Evolutionary conservation across 2,888 invertebrate genomes (phyloP), one percentile per base, ranked within the genome.

Genomic region (Blastobasis lacticolella): DNA sequence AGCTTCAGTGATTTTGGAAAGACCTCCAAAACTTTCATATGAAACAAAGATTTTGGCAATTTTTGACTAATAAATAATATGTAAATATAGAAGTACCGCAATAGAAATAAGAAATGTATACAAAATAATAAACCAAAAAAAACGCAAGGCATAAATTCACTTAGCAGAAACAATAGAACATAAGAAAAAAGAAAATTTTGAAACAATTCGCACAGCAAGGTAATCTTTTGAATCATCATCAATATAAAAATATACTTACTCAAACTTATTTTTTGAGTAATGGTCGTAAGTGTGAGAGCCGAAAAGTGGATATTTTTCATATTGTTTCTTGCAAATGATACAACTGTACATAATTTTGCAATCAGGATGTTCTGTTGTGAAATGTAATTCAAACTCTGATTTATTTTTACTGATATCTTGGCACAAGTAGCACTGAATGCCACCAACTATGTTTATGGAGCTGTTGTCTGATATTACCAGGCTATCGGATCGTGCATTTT

Each of bases 261-360:
- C 72, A 57, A 74, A 86, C 69, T 69, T 75, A 52, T 73, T 72
- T 66, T 73, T 83, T 50, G 71, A 55, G 46, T 71, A 45, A 23
- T 91, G 91, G 51, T 89, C 72, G 62, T 91, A 89, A 70, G 90
- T 90, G 65, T 91, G 91, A 45, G 86, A 76, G 10, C 87, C 78
- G 61, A 91, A 90, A 38, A 81, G 71, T 1, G 80, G 72, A 67
- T 91, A 91, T 59, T 90, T 90, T 23, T 87, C 83, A 62, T 82
- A 88, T 52, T 85, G 78, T 60, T 90, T 90, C 52, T 84, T 81
- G 63, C 91, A 91, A 59, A 89, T 86, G 48, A 89, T 88, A 66
- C 91, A 91, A 4, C 89, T 83, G 69, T 91, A 91, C 4, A 89
- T 72, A 10, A 83, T 65, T 0, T 68, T 70, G 46, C 71, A 66